Base-by-base conservation (phyloP, 37 sponge, comb jelly and placozoan genomes). In the Petrosia ficiformis region DNA sequence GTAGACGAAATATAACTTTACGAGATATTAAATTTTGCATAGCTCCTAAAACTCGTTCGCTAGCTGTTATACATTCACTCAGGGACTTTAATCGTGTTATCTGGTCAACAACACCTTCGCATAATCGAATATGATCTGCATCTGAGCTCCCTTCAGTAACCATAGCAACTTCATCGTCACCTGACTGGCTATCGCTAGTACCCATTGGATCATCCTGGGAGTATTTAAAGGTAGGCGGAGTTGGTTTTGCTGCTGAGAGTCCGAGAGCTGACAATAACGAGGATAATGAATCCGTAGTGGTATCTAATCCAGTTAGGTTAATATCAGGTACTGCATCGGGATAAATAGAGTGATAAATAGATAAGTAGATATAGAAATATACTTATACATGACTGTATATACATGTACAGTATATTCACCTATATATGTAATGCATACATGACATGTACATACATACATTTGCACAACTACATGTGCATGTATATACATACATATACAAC, bases 251-350 rank as follows among this genome's bases (percentile, higher is more conserved):
- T 37, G 77, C 70, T 1, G 73, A 66, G 48, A 82, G 77, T n/a
- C 78, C 82, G 2, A 87, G 88, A 29, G 88, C 88, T 54, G 83
- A 71, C 4, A 82, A 58, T 0, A 88, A 73, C 0, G 78, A 60
- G 61, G 57, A 8, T 34, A 77, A 42, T 30, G 77, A 75, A 34
- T 80, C 44, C 24, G 59, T 44, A 10, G 68, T 65, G 22, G 61
- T 65, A 54, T 71, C 79, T 37, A 78, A 36, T 52, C 76, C 86
- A 66, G 32, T 37, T 28, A 81, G 24, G 10, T 39, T 76, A 2
- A 81, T 42, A 39, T 87, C 68, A 35, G 69, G 74, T 39, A 81
- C 87, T 87, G 52, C 0, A 25, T 6, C 22, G 14, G 5, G 57
- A 21, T 3, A 22, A 25, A 34, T 10, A 10, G 5, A n/a, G n/a